Conservation (phyloP, 1,140 invertebrate species). For the Philotrypesis tridentata region DNA sequence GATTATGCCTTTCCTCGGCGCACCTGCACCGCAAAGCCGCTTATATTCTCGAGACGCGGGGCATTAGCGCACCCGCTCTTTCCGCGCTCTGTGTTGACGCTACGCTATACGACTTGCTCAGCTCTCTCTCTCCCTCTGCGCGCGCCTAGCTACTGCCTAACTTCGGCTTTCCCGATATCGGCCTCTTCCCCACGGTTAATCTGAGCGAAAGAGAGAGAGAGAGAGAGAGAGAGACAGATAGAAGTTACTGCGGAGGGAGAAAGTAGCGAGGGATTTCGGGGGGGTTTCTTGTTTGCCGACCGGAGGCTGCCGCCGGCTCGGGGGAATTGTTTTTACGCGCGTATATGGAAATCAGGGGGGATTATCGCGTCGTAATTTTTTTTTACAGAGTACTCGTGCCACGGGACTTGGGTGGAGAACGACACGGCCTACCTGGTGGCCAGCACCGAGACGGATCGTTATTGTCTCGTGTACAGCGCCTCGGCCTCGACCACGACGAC, state of each 20-base stretch:
- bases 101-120: not conserved
- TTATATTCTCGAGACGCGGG: constrained; percentile 26
- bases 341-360: no score
- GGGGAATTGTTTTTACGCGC: not conserved
- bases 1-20: constrained; percentile 38
- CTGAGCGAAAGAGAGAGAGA: not conserved
- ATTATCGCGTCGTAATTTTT: not conserved
- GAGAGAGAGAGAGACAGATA: no score
- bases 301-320: not conserved
- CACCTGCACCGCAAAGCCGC: constrained; percentile 21
- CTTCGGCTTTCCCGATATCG: constrained; percentile 24
- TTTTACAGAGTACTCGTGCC: constrained; percentile 78
- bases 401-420: constrained; percentile 81
- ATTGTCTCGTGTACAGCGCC: constrained; percentile 70
- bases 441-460: constrained; percentile 71
- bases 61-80: constrained; percentile 11
- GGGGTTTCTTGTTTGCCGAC: not conserved
- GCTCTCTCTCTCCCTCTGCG: no score
- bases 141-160: not conserved
- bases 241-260: not conserved
- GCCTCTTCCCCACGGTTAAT: not conserved
- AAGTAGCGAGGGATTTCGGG: no score
- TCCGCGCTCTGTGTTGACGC: not conserved
- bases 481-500: constrained; percentile 56
- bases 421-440: constrained; percentile 80